Evolutionary conservation across 2,888 invertebrate genomes (phyloP), one percentile per base, ranked within the genome.

Genomic region (Eilema caniola): DNA sequence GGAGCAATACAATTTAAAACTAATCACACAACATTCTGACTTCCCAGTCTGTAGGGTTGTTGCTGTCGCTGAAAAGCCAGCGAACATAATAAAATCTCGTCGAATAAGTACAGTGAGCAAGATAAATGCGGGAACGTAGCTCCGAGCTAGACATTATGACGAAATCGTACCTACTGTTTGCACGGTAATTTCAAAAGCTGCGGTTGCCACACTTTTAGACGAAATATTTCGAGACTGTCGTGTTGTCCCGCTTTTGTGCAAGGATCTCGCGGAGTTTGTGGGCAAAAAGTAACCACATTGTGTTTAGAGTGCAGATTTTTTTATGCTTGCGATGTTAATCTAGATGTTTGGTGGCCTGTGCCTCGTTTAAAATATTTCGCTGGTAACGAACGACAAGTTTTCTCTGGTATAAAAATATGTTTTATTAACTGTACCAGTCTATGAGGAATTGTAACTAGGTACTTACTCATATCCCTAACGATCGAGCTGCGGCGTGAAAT

Each of bases 61-160:
- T 53, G 11, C 37, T 31, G 28, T 67, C 71, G 77, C 73, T 82
- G 85, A 86, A 87, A 87, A 88, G 87, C 87, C 85, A 78, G 85
- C 88, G 85, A 75, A 87, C 85, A 87, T 89, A 89, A 90, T 89
- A 86, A 87, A 89, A 86, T 87, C 85, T 86, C 83, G 80, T 86
- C 86, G 87, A 89, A 89, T 88, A 89, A 88, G 88, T 83, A 84
- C 79, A 70, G 66, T 70, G 79, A 72, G 85, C 78, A 83, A 85
- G 87, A 89, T 88, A 88, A 88, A 89, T 79, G 78, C 69, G 78
- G 77, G 77, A 65, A 74, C 65, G 73, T 75, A 81, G 79, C 74
- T 70, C 69, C 28, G 72, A 74, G 79, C 78, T 78, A 74, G 84
- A 86, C 87, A 88, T 87, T 88, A 81, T 80, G 77, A 70, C 76